These are phyloP conservation scores for Drosophila merina DNA, from an alignment of 2,888 invertebrate species.

Conservation along the genomic window DNA sequence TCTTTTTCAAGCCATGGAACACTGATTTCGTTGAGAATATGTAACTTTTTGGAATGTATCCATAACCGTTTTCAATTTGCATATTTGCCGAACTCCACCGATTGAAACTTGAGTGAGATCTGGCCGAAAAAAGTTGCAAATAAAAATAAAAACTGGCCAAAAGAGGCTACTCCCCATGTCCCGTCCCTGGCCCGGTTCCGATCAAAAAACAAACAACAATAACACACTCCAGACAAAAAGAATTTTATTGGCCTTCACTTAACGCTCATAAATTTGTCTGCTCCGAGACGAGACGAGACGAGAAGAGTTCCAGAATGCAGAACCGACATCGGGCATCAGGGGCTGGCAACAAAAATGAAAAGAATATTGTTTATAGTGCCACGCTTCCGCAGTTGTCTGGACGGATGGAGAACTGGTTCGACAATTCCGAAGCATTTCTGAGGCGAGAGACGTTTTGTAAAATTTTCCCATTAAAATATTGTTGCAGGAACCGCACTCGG, in stretches of 20 bases:
- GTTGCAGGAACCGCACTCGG: conserved; percentile 23
- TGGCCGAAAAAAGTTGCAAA: conserved; percentile 30
- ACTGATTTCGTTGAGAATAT: background rate
- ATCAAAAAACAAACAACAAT: conserved; percentile 22
- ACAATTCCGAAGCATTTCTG: conserved; percentile 5
- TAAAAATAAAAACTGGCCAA: conserved; percentile 47
- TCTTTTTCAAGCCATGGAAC: background rate
- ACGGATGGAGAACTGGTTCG: conserved; percentile 63
- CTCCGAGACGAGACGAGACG: conserved; percentile 38
- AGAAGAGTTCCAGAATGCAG: conserved; percentile 25
- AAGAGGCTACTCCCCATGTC: conserved; percentile 15
- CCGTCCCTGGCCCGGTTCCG: conserved; percentile 1
- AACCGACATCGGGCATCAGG: background rate
- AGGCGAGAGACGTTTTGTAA: conserved; percentile 29
- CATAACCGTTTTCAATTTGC: conserved; percentile 9
- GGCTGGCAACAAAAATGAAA: conserved; percentile 36
- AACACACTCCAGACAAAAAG: conserved; percentile 66
- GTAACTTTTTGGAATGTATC: background rate
- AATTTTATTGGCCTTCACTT: conserved; percentile 80
- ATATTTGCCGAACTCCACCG: conserved; percentile 13
- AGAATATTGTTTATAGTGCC: conserved; percentile 66
- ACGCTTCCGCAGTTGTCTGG: conserved; percentile 67
- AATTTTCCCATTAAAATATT: conserved; percentile 42
- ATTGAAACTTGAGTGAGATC: conserved; percentile 29
- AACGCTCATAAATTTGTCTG: conserved; percentile 80